Base-by-base conservation (phyloP, 2,113 vertebrate species). In the Acrocephalus kingi region DNA sequence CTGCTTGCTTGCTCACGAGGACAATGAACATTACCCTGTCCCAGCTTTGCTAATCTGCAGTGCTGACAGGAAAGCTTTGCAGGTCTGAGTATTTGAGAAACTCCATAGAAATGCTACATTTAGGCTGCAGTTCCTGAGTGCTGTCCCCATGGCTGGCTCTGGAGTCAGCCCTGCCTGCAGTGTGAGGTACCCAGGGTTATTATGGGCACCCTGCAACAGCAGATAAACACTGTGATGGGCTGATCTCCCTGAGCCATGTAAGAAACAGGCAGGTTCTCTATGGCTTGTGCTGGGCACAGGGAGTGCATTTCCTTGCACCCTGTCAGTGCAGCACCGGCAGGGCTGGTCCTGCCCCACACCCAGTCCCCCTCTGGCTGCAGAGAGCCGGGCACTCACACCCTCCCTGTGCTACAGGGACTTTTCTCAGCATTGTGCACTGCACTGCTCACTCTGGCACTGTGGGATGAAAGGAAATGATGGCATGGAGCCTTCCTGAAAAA, bases 141-240 rank as follows among this genome's bases (percentile, higher is more conserved):
- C 41, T 33, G 27, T 30, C 31, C 73, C 72, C 0, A 1, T 45
- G 79, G 7, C 17, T 1, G 9, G 27, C 22, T 49, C 66, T 3
- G 2, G 52, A 45, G 54, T 2, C 74, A 46, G 45, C 59, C 9
- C 37, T 52, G 56, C 8, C 82, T 33, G 78, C 71, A 21, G 52
- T 0, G 1, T 3, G 35, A 17, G 46, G 3, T 2, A 1, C 1
- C 0, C 1, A n/a, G 48, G 62, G 48, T 10, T 35, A 2, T 41
- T 25, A 13, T n/a, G 55, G 62, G 35, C 54, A 61, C 30, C 21
- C 62, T 68, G 62, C n/a, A 22, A 3, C 8, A 17, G n/a, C 7
- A 6, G 13, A 19, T 5, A 3, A 10, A 15, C 33, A 2, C 45
- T 2, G 16, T 4, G 41, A 6, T 10, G 30, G 33, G 56, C 54